Evolutionary conservation across 2,888 invertebrate genomes (phyloP).

Genomic region (Drosophila mimica): DNA sequence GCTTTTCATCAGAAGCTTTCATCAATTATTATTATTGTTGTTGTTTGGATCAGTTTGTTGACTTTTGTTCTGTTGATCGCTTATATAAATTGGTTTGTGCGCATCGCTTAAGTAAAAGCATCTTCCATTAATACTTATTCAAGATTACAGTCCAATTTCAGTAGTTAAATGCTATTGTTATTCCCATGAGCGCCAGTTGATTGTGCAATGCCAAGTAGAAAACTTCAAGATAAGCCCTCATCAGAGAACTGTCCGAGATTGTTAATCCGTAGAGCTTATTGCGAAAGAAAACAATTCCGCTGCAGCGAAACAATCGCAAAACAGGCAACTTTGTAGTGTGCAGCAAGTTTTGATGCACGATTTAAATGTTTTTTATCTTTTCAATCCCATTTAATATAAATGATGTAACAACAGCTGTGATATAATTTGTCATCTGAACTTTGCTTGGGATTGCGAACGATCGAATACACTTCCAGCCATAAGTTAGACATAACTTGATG

Average conservation of each 20-base stretch:
- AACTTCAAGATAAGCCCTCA: slow-evolving; percentile 2
- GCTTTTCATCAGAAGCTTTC: slow-evolving; percentile 11
- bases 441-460: neutral
- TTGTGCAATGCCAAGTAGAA: slow-evolving; percentile 25
- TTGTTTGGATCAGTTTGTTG: slow-evolving; percentile 16
- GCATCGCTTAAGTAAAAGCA: slow-evolving; percentile 33
- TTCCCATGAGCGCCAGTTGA: neutral
- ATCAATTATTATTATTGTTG: slow-evolving; percentile 33
- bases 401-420: slow-evolving; percentile 6
- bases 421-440: slow-evolving; percentile 38
- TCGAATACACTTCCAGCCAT: neutral
- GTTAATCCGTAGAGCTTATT: slow-evolving; percentile 4
- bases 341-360: neutral
- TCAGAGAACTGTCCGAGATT: slow-evolving; percentile 4
- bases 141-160: slow-evolving; percentile 27
- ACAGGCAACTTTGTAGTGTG: neutral
- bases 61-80: slow-evolving; percentile 26
- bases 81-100: slow-evolving; percentile 45
- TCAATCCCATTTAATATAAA: neutral
- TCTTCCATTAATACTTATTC: slow-evolving; percentile 25
- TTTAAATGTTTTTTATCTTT: neutral
- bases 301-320: slow-evolving; percentile 3
- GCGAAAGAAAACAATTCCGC: neutral
- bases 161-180: slow-evolving; percentile 13
- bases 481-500: neutral